Base-by-base conservation (phyloP, 2,113 vertebrate genomes). In the Nymphicus hollandicus region DNA sequence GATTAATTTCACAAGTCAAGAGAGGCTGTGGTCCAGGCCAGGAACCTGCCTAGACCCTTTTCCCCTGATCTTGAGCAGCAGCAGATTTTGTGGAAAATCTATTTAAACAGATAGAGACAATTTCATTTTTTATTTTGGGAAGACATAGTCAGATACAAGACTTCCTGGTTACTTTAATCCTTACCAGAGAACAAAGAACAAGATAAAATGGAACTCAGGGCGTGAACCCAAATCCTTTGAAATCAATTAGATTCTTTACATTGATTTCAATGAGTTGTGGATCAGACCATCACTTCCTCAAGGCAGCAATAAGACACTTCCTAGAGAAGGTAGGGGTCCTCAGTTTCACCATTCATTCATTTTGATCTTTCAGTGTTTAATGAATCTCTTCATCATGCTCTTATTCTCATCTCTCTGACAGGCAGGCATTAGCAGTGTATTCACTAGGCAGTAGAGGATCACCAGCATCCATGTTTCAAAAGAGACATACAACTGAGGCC, bases 141-240 rank as follows among this genome's bases (percentile, higher is more conserved):
- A 94, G 72, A 86, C 4, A 6, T 68, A 86, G 58, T 88, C 79
- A 91, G 80, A 74, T 49, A 69, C 60, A 86, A 92, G 69, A 78
- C 64, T 94, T 93, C 65, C 56, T 79, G 41, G 88, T 71, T 93
- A 53, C 76, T 90, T 96, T 92, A 96, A 92, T 93, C 86, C 90
- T 86, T 88, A 44, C 33, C 73, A 88, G 61, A 81, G 72, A 92
- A 97, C 69, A 95, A 94, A 94, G 86, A 88, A 17, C 27, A 83
- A 95, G 81, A 94, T 81, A 93, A 96, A 96, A 93, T 83, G 50
- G 61, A 90, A 95, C 52, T 94, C 9, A 6, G 52, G 23, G 82
- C 72, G 96, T 92, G 35, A 96, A 83, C 65, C 92, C 92, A 95
- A 96, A 88, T 90, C 88, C 72, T 96, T 60, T 93, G 91, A 97